Evolutionary conservation across 2,888 invertebrate species (phyloP), one percentile per base, ranked within the genome.

Genomic region (Pseudolycoriella hygida): DNA sequence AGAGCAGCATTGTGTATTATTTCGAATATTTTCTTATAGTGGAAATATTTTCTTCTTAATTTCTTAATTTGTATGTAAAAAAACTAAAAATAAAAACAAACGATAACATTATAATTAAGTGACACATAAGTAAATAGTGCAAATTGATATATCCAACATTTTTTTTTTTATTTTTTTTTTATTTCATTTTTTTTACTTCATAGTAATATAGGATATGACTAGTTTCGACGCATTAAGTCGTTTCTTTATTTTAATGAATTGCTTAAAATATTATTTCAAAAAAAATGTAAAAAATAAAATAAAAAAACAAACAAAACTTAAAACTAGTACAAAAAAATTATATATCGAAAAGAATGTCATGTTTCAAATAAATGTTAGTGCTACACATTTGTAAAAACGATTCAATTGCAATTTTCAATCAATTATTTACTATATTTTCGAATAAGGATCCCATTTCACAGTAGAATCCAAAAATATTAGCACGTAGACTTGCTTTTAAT

Each of bases 41-140:
- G 25, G 25, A 25, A 25, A 25, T 25, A 25, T 25, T 20, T 44
- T 40, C 43, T 46, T 42, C 42, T 37, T n/a, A 38, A 39, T 32
- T 43, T 18, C 34, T 34, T 34, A 42, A 42, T 43, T 41, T 32
- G 32, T 43, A 41, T 39, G 25, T 40, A 43, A 25, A 43, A 34
- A 41, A 44, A 42, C 20, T 44, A 46, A 30, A 30, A 30, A 42
- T 42, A 42, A 25, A 20, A 6, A 43, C 46, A 46, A 40, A 32
- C 40, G 44, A 46, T 45, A 43, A 45, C 34, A 48, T 44, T 44
- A 43, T 48, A 39, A 45, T 48, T 44, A 40, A 41, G 46, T 46
- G 46, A 19, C 25, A 25, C 43, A 48, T 46, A 39, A 48, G 44
- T 46, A 46, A 46, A 46, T 46, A 46, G 46, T 46, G 46, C 46